Base-by-base conservation (phyloP, 2,888 invertebrate species). In the Noctua fimbriata region DNA sequence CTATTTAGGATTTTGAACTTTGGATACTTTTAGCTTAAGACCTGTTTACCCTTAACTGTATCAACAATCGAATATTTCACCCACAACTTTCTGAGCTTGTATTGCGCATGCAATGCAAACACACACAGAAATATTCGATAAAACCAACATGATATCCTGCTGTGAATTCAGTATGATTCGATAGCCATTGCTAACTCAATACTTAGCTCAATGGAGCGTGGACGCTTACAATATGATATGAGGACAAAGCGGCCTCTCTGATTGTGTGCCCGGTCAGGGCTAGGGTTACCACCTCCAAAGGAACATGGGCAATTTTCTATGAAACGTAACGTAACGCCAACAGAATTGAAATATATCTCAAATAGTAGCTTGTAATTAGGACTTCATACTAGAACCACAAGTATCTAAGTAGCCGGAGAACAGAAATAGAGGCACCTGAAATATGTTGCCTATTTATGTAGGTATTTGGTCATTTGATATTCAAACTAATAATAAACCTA, bases 151-250 rank as follows among this genome's bases (percentile, higher is more conserved):
- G 47, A 69, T 63, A 67, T n/a, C 28, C 2, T 60, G 28, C 18
- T 74, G 47, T 78, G 72, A 66, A 76, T 80, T 71, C 63, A 21
- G 1, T 73, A 63, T 73, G 73, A 75, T 69, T 75, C 52, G 63
- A 77, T 65, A 69, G 44, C 75, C 32, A 66, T 63, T 65, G 73
- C 74, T 83, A 86, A 81, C 82, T 81, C 66, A 80, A 88, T 81
- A 83, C 73, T 78, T 63, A 77, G 70, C 52, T 71, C 83, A 76
- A 69, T 82, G 81, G 73, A 84, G 82, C 85, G 83, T 89, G 81
- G 79, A 82, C 73, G 79, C 60, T 81, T 84, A 89, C 87, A 87
- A 89, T 86, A 86, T 88, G 81, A 80, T 83, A 87, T 80, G 84
- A 76, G 79, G 76, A 88, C 88, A 82, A 83, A 78, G 80, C 77